Evolutionary conservation across 2,888 invertebrate species (phyloP).

Genomic region (Luperina testacea): DNA sequence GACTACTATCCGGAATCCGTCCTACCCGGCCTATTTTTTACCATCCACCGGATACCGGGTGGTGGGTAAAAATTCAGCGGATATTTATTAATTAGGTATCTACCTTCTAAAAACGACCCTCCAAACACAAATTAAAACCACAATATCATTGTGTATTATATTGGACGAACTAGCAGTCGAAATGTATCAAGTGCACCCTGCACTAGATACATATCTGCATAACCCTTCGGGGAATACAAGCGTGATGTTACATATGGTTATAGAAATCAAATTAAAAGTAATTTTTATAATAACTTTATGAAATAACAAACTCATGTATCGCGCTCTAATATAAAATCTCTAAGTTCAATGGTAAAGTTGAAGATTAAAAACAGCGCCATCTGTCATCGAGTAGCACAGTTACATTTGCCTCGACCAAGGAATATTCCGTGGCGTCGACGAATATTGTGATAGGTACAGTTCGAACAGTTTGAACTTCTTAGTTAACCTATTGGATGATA

Average conservation of each 20-base stretch:
- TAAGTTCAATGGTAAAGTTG: fast-evolving
- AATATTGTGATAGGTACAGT: too few species aligned
- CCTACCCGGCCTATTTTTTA: neutral
- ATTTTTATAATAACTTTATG: neutral
- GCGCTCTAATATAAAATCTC: neutral
- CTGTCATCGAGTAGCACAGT: slow-evolving; percentile 21
- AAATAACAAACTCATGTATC: neutral
- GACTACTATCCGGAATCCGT: neutral
- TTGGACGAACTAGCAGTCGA: neutral
- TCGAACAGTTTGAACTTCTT: neutral
- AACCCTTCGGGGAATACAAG: neutral
- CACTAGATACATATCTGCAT: neutral
- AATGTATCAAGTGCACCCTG: neutral
- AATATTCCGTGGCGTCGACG: too few species aligned
- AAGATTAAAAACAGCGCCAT: slow-evolving; percentile 31
- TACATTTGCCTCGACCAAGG: neutral
- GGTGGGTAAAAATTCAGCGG: neutral
- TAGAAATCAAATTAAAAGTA: neutral
- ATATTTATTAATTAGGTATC: neutral
- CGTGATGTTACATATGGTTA: neutral
- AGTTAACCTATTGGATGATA: slow-evolving; percentile 10
- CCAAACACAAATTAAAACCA: neutral
- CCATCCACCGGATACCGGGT: neutral
- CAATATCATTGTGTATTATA: neutral
- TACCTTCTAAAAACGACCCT: neutral